Base-by-base conservation (phyloP, 2,113 vertebrate species). In the Strix uralensis region DNA sequence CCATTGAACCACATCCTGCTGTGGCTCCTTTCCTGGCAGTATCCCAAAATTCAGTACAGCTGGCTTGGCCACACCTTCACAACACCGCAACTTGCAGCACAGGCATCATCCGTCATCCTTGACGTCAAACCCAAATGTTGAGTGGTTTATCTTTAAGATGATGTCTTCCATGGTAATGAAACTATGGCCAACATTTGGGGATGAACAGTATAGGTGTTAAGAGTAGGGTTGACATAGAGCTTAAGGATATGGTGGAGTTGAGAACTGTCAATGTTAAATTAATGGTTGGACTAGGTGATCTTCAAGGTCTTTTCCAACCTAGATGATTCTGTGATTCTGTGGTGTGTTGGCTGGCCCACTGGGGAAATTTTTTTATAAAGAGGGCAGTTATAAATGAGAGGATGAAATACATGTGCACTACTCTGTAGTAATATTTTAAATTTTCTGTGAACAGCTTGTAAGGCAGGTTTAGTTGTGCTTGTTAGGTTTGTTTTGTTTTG, bases 361-460 rank as follows among this genome's bases (percentile, higher is more conserved):
- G 44, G 20, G 36, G 19, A 19, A 29, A 59, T 61, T 75, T 22
- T 36, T 25, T n/a, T 65, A 55, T 40, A 9, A 78, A 80, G 18
- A 70, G n/a, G 5, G 11, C 13, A 29, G 14, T 54, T 86, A 18
- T 52, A 91, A 86, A 91, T 59, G 21, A 81, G 32, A 87, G 21
- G 16, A 40, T 51, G 5, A 49, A 93, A 67, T 40, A 15, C 10
- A 23, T 10, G 82, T 80, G 77, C 36, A 66, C 30, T 82, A 23
- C 93, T 80, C 81, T 80, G 61, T 74, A 94, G 81, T 55, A 96
- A 96, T 92, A 11, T 91, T 89, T 86, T 40, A 92, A 71, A 80
- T 97, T 95, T 96, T 82, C 73, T 95, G 57, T 96, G 90, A 87
- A 79, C 20, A 88, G 75, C 96, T 96, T 96, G 84, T 86, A 92